Conservation (phyloP, 2,797 vertebrate species). For the Cuculus canorus region DNA sequence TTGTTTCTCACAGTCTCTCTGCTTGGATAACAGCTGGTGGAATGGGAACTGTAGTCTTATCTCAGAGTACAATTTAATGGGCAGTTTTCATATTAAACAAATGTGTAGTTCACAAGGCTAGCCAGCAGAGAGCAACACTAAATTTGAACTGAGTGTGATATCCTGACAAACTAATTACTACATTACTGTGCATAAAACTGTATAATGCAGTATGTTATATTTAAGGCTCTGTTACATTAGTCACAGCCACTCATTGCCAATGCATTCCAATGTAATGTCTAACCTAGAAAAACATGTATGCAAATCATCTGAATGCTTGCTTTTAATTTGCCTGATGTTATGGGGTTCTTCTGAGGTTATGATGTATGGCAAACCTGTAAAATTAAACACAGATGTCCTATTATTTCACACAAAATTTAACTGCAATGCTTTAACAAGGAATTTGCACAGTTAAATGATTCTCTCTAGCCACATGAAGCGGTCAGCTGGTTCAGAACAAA, state of each 20-base stretch:
- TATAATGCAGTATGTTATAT: conserved; percentile 49
- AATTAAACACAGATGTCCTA: conserved; percentile 54
- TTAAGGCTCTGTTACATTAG: conserved; percentile 56
- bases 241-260: conserved; percentile 60
- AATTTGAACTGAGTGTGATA: conserved; percentile 9
- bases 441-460: conserved; percentile 44
- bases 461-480: conserved; percentile 14
- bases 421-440: conserved; percentile 24
- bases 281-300: conserved; percentile 68
- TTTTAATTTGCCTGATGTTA: conserved; percentile 63
- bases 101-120: conserved; percentile 27
- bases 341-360: conserved; percentile 50
- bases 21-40: not conserved
- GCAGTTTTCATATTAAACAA: not conserved
- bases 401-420: conserved; percentile 36
- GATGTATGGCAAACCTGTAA: conserved; percentile 32
- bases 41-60: not conserved
- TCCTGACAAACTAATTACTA: conserved; percentile 60
- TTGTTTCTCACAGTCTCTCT: not conserved
- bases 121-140: conserved; percentile 72
- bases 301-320: conserved; percentile 63
- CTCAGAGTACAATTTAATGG: not conserved
- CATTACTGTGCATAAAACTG: conserved; percentile 60
- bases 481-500: conserved; percentile 2
- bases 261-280: conserved; percentile 57